A percentile compares a stretch with the other conserved stretches of the same genome.
phyloP scores from a whole-genome alignment of 1,140 invertebrate genomes.

The Drosophila navojoa region DNA sequence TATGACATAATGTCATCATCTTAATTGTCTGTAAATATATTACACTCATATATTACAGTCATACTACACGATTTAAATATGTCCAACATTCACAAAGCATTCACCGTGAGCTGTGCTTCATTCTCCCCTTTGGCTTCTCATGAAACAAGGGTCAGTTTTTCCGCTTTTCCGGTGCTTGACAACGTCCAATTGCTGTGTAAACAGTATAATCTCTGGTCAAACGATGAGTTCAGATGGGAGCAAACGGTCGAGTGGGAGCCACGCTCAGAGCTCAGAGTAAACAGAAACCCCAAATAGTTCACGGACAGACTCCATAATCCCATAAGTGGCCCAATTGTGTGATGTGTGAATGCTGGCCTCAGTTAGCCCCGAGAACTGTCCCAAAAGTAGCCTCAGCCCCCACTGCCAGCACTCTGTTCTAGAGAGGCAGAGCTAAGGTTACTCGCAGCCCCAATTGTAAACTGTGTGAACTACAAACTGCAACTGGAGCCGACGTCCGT shows the following conservation, averaged over 20 bases:
- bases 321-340: slow-evolving; percentile 64
- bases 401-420: not conserved
- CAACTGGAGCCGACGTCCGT: slow-evolving; percentile 41
- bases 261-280: slow-evolving; percentile 2
- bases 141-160: not conserved
- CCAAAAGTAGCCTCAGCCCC: slow-evolving; percentile 16
- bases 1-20: too few relatives aligned
- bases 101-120: too few relatives aligned
- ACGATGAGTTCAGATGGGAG: slow-evolving; percentile 46
- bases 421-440: not conserved
- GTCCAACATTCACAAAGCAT: too few relatives aligned
- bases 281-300: slow-evolving; percentile 24
- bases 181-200: slow-evolving; percentile 58
- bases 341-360: slow-evolving; percentile 38
- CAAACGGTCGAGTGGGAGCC: slow-evolving; percentile 28
- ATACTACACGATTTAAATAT: too few relatives aligned
- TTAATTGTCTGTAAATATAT: too few relatives aligned
- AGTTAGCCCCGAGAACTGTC: slow-evolving; percentile 24
- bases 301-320: slow-evolving; percentile 48
- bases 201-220: slow-evolving; percentile 57
- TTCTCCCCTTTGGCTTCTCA: not conserved
- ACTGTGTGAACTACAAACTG: slow-evolving; percentile 55
- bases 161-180: slow-evolving; percentile 1
- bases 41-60: too few relatives aligned
- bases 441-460: slow-evolving; percentile 25